These are phyloP conservation scores for Holocentrus rufus DNA, from an alignment of 2,797 vertebrate genomes.

Conservation along the genomic window DNA sequence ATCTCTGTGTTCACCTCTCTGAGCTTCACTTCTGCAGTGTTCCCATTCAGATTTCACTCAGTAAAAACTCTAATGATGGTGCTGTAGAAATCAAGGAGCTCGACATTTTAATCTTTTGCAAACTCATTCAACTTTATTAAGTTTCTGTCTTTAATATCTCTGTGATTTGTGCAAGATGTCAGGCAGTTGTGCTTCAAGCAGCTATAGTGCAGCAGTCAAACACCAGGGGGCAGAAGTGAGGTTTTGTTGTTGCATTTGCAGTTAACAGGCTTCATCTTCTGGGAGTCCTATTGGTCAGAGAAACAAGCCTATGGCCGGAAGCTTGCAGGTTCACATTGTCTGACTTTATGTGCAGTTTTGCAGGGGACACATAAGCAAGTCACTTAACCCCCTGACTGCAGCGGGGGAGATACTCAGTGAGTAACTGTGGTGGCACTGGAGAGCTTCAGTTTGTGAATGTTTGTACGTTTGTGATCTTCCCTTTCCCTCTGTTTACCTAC, in stretches of 20 bases:
- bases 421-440: background rate
- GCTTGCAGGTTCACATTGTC: background rate
- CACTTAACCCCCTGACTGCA: no score
- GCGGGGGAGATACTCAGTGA: background rate
- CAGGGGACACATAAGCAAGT: no score
- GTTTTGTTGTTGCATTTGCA: slow-evolving; percentile 23
- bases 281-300: background rate
- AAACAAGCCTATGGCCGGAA: background rate
- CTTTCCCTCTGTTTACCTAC: background rate
- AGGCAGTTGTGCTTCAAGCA: slow-evolving; percentile 17
- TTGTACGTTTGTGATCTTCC: background rate
- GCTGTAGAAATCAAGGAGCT: background rate
- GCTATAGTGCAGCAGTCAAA: slow-evolving; percentile 45
- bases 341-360: no score
- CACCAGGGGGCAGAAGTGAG: slow-evolving; percentile 78
- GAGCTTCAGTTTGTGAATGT: background rate
- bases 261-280: background rate
- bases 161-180: slow-evolving; percentile 5
- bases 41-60: slow-evolving; percentile 1
- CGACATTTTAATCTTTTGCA: background rate
- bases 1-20: background rate
- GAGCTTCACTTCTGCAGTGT: slow-evolving; percentile 9
- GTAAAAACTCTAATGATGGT: slow-evolving; percentile 2
- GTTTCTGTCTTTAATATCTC: slow-evolving; percentile 9
- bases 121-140: background rate